Evolutionary conservation across 2,888 invertebrate genomes (phyloP), one percentile per base, ranked within the genome.

Genomic region (Spicauda simplicius): DNA sequence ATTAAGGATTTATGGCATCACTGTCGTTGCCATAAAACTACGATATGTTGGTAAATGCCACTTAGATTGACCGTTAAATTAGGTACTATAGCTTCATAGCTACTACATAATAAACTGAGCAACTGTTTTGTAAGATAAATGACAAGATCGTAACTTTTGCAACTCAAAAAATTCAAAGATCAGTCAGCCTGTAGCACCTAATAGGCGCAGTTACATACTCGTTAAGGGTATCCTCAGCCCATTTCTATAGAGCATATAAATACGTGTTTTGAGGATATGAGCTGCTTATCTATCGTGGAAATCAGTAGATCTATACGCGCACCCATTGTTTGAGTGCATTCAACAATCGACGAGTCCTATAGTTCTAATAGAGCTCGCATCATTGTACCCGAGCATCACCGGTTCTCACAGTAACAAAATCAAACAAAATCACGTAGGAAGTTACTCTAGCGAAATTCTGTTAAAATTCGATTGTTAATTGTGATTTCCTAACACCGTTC

Each of bases 381-480:
- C 85, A 86, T 87, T 88, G 86, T 87, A 74, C 56, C 50, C 52
- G 20, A 56, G 56, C 85, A 84, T 86, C 85, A 73, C 66, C 71
- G 71, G 82, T 90, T 90, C 90, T 82, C 89, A 90, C 83, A 80
- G 75, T 75, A 74, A 77, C 76, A 80, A 80, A 81, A 82, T 76
- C 74, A 77, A 74, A 83, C 73, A 75, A 76, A 74, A 77, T 76
- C 77, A 75, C 76, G 74, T 78, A 82, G 82, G 83, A 84, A 86
- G 80, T 79, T 79, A 68, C 71, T 70, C 72, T 70, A 74, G 72
- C 69, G 62, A 71, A 74, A 73, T 83, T 80, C 80, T 79, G 71
- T 78, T 78, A 80, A 83, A 74, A 69, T 66, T 55, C 69, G 71
- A 71, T 74, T 76, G 72, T 79, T 74, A 73, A 76, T 69, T 67